A percentile compares a stretch with the other conserved stretches of the same genome.
phyloP scores from a whole-genome alignment of 2,797 vertebrate species.

The Mormyrops boulengeri region DNA sequence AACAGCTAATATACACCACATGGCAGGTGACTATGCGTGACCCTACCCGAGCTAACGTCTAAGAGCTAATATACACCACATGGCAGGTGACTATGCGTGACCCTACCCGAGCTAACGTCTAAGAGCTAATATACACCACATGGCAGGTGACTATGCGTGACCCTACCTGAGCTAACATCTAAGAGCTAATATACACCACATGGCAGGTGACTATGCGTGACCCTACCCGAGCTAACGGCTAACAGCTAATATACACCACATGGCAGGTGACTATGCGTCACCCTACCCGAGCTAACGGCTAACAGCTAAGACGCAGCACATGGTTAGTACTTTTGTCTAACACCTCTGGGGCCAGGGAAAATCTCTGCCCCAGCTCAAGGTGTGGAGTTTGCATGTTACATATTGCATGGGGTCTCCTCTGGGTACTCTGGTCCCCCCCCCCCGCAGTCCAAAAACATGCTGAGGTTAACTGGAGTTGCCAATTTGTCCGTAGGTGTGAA shows the following conservation, averaged over 20 bases:
- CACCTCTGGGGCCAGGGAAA: background rate
- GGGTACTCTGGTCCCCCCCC: background rate
- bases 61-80: background rate
- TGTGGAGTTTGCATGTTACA: background rate
- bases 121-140: background rate
- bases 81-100: background rate
- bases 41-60: background rate
- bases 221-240: background rate
- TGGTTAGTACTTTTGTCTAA: background rate
- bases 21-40: background rate
- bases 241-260: background rate
- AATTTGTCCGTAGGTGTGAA: too few species aligned
- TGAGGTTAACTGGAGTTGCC: too few species aligned
- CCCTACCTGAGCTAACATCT: background rate
- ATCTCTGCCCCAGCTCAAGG: background rate
- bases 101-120: background rate
- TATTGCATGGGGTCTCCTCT: background rate
- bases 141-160: background rate
- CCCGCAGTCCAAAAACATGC: too few species aligned
- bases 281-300: too few species aligned
- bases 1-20: background rate
- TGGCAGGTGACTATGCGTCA: background rate
- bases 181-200: background rate
- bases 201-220: background rate
- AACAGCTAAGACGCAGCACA: background rate